Evolutionary conservation across 2,113 vertebrate genomes (phyloP).

Genomic region (Aplodontia rufa): DNA sequence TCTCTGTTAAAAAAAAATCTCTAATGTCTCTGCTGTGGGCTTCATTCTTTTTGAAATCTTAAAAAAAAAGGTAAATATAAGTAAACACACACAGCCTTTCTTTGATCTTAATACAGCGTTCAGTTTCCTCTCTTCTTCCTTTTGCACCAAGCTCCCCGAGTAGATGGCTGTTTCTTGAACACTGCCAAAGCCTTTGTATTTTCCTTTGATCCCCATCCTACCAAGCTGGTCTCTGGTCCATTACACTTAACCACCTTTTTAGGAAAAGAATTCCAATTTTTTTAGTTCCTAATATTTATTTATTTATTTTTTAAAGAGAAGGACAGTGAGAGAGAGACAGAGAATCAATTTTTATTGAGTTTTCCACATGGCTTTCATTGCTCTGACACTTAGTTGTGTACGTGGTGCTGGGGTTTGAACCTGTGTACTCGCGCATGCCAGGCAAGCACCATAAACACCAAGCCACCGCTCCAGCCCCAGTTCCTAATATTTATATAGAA

Average conservation of each 20-base stretch:
- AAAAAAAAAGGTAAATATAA: neutral
- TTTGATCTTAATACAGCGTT: neutral
- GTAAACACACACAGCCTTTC: neutral
- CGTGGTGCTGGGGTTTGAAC: no score
- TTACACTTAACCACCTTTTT: neutral
- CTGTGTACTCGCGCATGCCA: no score
- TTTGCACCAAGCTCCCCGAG: neutral
- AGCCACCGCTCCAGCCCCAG: no score
- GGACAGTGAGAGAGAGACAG: no score
- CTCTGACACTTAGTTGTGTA: no score
- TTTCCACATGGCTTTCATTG: no score
- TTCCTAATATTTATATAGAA: neutral
- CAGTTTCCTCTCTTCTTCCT: neutral
- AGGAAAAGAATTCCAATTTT: neutral
- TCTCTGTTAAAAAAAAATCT: no score
- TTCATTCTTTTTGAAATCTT: neutral
- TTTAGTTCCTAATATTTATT: neutral
- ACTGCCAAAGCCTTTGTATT: neutral
- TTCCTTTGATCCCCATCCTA: neutral
- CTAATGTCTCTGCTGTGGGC: neutral
- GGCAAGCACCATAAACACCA: no score
- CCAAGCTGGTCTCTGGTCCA: neutral
- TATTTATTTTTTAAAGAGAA: no score
- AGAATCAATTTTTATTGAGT: no score
- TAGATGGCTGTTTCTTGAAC: neutral